phyloP scores from a whole-genome alignment of 2,888 invertebrate species.

The Megastigmus dorsalis region DNA sequence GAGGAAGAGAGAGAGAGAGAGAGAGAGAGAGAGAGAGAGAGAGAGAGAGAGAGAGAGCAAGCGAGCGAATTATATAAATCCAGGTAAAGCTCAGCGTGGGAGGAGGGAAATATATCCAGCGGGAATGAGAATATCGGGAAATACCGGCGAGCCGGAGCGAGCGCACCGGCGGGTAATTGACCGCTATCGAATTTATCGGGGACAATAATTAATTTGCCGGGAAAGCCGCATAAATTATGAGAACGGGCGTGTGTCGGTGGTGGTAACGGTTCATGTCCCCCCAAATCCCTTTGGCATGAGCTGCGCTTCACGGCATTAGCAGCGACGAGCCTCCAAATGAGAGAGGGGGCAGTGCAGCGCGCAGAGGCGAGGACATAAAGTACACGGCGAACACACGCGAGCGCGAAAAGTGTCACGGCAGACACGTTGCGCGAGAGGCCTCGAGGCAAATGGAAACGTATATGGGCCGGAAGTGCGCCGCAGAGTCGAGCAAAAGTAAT shows the following conservation, averaged over 20 bases:
- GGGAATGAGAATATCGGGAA: neutral
- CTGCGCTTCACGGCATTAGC: neutral
- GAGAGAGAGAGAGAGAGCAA: too few species aligned
- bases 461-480: neutral
- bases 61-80: conserved; percentile 9
- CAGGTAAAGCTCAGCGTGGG: neutral
- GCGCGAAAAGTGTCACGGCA: conserved; percentile 18
- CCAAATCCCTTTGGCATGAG: conserved; percentile 42
- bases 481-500: neutral
- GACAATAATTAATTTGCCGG: conserved; percentile 43
- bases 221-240: conserved; percentile 56
- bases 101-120: too few species aligned
- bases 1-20: too few species aligned
- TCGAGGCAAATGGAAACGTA: neutral
- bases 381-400: conserved; percentile 4
- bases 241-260: conserved; percentile 40
- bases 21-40: too few species aligned
- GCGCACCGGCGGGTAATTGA: conserved; percentile 21
- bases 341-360: neutral
- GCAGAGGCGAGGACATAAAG: neutral
- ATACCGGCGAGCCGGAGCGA: too few species aligned
- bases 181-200: conserved; percentile 43
- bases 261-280: conserved; percentile 40
- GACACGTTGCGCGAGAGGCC: neutral
- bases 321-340: neutral